A percentile compares a stretch with the other conserved stretches of the same genome.
Evolutionary conservation across 2,797 vertebrate genomes (phyloP).

Genomic region (Tiaroga cobitis): DNA sequence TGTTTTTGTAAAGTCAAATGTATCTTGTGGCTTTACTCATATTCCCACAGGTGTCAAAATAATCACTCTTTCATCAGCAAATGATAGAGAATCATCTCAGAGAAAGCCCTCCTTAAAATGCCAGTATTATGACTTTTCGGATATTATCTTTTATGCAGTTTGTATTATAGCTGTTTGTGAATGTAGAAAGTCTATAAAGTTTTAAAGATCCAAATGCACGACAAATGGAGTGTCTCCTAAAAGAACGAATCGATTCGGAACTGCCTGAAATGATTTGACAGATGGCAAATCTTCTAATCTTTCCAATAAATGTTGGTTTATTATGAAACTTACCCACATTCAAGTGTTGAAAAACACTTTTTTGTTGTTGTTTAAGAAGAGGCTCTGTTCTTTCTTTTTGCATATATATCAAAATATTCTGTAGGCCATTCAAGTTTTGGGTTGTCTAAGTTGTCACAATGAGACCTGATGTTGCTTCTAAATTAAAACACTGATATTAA

Average conservation of each 20-base stretch:
- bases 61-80: neutral
- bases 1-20: neutral
- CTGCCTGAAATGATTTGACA: too few species aligned
- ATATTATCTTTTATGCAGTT: neutral
- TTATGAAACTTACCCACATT: too few species aligned
- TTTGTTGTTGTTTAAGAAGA: neutral
- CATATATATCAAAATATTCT: neutral
- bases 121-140: neutral
- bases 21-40: neutral
- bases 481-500: neutral
- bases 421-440: too few species aligned
- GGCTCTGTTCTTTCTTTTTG: neutral
- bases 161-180: too few species aligned
- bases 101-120: neutral
- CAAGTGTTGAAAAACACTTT: too few species aligned
- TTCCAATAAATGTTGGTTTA: too few species aligned
- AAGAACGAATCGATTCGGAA: too few species aligned
- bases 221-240: too few species aligned
- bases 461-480: neutral
- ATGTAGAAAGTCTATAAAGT: too few species aligned
- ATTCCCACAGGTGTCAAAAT: neutral
- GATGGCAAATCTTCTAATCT: too few species aligned
- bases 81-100: neutral
- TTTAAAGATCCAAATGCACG: too few species aligned
- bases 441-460: neutral